Base-by-base conservation (phyloP, 2,888 invertebrate species). In the Scrobipalpa atriplicella region DNA sequence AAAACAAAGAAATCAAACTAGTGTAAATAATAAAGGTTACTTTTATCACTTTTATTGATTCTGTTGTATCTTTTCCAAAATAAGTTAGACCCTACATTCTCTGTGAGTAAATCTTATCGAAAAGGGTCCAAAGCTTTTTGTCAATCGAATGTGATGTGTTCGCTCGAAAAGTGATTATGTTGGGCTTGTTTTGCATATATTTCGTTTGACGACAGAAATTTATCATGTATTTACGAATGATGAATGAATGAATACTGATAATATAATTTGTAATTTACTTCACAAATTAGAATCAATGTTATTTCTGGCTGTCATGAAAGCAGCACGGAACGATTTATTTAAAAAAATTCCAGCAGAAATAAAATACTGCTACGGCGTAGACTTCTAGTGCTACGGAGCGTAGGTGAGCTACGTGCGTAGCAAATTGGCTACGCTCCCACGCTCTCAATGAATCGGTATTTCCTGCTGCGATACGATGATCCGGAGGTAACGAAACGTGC, bases 401-500 rank as follows among this genome's bases (percentile, higher is more conserved):
- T 62, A 16, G 39, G 43, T 21, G 29, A 21, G 62, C 62, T 62
- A 62, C 62, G 21, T 16, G 18, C 43, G 43, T 62, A 63, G 63
- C 52, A 52, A 66, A 56, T 61, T 54, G 58, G 66, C 61, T 60
- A 61, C 52, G 41, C 9, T n/a, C 6, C 36, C 11, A 36, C 29
- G 54, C 19, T 13, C 11, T 21, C 29, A 56, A 10, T 36, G 36
- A 56, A 56, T 29, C 7, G 36, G 19, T 21, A 19, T 11, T 13
- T 2, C 19, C 10, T 52, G 2, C 18, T 18, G 16, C 18, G 19
- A 38, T 47, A 47, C 47, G n/a, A 47, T n/a, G 47, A 13, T 29
- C 29, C 29, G 29, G 43, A n/a, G 7, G 47, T 47, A 47, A 13
- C 11, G 16, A 47, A 5, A 16, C 16, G 6, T n/a, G 47, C 6